Evolutionary conservation across 2,888 invertebrate species (phyloP), one percentile per base, ranked within the genome.

Genomic region (Polydrusus pterygomalis): DNA sequence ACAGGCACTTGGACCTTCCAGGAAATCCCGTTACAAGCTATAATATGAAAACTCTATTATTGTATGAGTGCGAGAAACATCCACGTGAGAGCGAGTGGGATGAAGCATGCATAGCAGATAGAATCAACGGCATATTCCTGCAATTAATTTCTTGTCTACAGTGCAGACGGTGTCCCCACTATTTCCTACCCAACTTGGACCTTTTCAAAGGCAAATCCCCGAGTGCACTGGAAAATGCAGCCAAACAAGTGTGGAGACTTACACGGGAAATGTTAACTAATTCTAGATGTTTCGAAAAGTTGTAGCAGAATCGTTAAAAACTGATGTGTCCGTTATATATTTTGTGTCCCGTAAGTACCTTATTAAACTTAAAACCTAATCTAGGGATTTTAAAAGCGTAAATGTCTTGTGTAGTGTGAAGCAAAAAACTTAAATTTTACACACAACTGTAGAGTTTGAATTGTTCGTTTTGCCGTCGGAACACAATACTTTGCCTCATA

Each of bases 21-120:
- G 91, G 93, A 0, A 93, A 94, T 82, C 95, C 95, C 0, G 93
- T 96, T 13, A 91, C 92, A 56, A 91, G 92, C 81, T 95, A 95
- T 86, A 94, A 95, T 87, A 90, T 92, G 89, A 92, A 92, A 87
- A 95, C 95, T 0, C 88, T 96, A 62, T 87, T 96, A 38, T 87
- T 96, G 74, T 95, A 94, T 89, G 96, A 96, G 87, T 96, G 95
- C 87, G 95, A 96, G 87, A 96, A 96, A 84, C 96, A 96, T 86
- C 94, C 94, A 0, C 86, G 92, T 45, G 95, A 95, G 85, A 86
- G 91, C 69, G 95, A 95, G 84, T 96, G 95, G 96, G 94, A 94
- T 85, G 95, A 96, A 83, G 87, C 91, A 0, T 92, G 92, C 81
- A 88, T 96, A 51, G 95, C 93, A 0, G 95, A 96, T 86, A 89